Base-by-base conservation (phyloP, 1,140 invertebrate species). In the Apis florea region DNA sequence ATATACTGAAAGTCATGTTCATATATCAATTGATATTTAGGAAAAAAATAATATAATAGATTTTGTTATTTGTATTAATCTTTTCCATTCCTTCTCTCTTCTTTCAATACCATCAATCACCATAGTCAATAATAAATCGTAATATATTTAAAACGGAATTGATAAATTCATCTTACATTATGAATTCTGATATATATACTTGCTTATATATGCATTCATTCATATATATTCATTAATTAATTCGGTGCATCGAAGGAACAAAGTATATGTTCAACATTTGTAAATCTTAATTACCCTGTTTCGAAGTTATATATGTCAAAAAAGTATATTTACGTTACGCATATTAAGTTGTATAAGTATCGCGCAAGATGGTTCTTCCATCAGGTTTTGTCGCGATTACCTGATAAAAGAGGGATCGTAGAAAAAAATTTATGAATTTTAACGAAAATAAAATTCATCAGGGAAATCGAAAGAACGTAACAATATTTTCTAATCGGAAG, bases 151-250 rank as follows among this genome's bases (percentile, higher is more conserved):
- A 31, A 10, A 19, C 19, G 59, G 21, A 12, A 13, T 15, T 49
- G 54, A 82, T 78, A 82, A 82, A 63, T 61, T 24, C 26, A 71
- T 86, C 58, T 64, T 13, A 17, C 21, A 40, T 31, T 78, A 74
- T 75, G 72, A 88, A 86, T 85, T 72, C 56, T 56, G 12, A 61
- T 82, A 63, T 82, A 72, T n/a, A 12, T 58, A 24, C 17, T 49
- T 11, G 54, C 8, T 15, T 15, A 4, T 40, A 24, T 19, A 53
- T 19, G 5, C 6, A 1, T 24, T 31, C 54, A 24, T 31, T 47
- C 26, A 53, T 69, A 19, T 6, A 11, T 17, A 40, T 58, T 56
- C 24, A 9, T 17, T 12, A 11, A 47, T 17, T 19, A 68, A 81
- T 21, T 15, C 17, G 24, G 31, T 31, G 21, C 15, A 47, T 64